Evolutionary conservation across 2,113 vertebrate genomes (phyloP).

Genomic region (Dendrocopos noguchii): DNA sequence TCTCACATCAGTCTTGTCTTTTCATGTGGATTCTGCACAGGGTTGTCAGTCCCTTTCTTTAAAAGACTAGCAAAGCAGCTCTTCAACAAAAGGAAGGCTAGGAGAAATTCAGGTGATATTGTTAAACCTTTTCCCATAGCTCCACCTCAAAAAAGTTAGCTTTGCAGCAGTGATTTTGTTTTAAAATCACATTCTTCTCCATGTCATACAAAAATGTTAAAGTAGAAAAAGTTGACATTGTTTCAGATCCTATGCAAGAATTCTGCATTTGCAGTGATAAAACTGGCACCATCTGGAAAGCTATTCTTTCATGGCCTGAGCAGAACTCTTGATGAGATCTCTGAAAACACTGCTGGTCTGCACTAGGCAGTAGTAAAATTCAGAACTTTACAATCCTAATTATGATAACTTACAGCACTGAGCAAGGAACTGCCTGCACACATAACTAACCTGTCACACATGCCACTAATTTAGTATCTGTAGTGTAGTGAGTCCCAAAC

Average conservation of each 20-base stretch:
- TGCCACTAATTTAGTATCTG: neutral
- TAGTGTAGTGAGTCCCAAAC: neutral
- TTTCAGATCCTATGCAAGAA: neutral
- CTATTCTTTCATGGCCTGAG: neutral
- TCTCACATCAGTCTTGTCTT: neutral
- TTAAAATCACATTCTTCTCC: neutral
- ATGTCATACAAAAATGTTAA: neutral
- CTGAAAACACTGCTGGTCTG: neutral
- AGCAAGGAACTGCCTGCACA: neutral
- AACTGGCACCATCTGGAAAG: neutral
- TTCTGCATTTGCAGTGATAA: accelerated
- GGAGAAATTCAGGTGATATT: neutral
- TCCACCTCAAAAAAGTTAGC: neutral
- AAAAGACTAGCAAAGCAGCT: neutral
- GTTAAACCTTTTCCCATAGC: neutral
- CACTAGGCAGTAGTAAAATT: neutral
- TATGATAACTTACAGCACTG: neutral
- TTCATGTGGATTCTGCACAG: neutral
- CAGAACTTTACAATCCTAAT: neutral
- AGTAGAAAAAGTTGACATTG: neutral
- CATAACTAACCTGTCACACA: accelerated
- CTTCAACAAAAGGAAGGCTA: neutral
- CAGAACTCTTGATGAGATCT: neutral
- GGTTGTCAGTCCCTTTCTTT: neutral
- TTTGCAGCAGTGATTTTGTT: neutral